Conservation (phyloP, 2,797 vertebrate species). For the Enteromius treurensis region DNA sequence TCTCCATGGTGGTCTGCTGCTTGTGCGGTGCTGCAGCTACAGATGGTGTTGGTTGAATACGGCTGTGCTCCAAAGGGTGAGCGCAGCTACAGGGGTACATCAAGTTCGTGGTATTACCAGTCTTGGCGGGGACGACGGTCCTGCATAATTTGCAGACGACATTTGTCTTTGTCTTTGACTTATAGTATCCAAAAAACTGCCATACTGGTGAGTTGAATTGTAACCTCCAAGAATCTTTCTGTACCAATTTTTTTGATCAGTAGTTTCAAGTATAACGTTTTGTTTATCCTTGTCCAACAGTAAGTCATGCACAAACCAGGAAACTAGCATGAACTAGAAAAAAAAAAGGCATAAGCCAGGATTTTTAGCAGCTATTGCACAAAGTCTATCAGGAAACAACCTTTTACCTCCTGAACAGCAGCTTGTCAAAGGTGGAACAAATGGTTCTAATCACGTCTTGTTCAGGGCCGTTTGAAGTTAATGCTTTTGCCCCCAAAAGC, state of each 20-base stretch:
- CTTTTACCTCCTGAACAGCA: slow-evolving; percentile 23
- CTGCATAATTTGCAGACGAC: no score
- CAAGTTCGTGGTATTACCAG: no score
- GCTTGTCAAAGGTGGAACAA: slow-evolving; percentile 16
- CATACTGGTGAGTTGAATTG: no score
- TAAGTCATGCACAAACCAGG: background rate
- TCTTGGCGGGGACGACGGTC: no score
- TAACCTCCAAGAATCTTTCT: background rate
- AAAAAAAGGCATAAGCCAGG: background rate
- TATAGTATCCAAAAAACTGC: no score
- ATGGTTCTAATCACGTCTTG: slow-evolving; percentile 19
- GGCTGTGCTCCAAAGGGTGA: no score
- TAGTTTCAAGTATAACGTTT: background rate
- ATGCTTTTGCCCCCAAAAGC: slow-evolving; percentile 27
- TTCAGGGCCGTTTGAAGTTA: slow-evolving; percentile 12
- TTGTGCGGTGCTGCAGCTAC: no score
- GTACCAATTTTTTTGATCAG: background rate
- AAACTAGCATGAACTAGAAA: background rate
- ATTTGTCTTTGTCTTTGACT: no score
- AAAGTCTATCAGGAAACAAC: slow-evolving; percentile 4
- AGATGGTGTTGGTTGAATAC: no score
- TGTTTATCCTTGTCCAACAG: background rate
- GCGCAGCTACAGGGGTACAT: no score
- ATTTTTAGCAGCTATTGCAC: background rate
- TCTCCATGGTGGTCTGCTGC: no score